Evolutionary conservation across 2,888 invertebrate species (phyloP), one percentile per base, ranked within the genome.

Genomic region (Nymphalis c-album): DNA sequence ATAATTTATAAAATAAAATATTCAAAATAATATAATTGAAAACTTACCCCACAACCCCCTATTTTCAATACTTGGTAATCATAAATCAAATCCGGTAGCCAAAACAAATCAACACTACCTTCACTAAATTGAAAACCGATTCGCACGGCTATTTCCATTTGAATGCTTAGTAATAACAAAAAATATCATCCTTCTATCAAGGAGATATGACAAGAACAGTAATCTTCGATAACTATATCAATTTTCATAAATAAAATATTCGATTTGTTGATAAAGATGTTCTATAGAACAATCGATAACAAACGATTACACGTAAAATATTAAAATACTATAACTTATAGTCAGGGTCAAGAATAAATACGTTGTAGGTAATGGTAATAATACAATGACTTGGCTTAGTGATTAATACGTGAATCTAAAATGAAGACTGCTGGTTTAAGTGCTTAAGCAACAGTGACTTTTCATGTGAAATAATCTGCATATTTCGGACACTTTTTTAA

Each of bases 161-260:
- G 73, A 74, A 68, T 74, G 70, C 72, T 77, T 79, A 78, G 80
- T 76, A 80, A 76, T 80, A 71, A 72, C 75, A 68, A 60, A 72
- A 40, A 40, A 75, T 70, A 75, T 73, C 72, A 70, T 78, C 73
- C 71, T 59, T 67, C 58, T 72, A 73, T 75, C 78, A 77, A 46
- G 59, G 20, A 73, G 82, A 73, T 73, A 73, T 83, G 79, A 83
- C 79, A 79, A 80, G 77, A 74, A 66, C 47, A 67, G 78, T 78
- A 79, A 74, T 74, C 73, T 72, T 64, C 70, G 85, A 85, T 84
- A 85, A 78, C 64, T 68, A 76, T 82, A 85, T 84, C 82, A 65
- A 35, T 60, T 67, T 60, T 60, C 68, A 63, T 68, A 62, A 60
- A 60, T 63, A 69, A 63, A 48, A 45, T 55, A 63, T 58, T 61